Base-by-base conservation (phyloP, 2,113 vertebrate genomes). In the Gallinago undulata region DNA sequence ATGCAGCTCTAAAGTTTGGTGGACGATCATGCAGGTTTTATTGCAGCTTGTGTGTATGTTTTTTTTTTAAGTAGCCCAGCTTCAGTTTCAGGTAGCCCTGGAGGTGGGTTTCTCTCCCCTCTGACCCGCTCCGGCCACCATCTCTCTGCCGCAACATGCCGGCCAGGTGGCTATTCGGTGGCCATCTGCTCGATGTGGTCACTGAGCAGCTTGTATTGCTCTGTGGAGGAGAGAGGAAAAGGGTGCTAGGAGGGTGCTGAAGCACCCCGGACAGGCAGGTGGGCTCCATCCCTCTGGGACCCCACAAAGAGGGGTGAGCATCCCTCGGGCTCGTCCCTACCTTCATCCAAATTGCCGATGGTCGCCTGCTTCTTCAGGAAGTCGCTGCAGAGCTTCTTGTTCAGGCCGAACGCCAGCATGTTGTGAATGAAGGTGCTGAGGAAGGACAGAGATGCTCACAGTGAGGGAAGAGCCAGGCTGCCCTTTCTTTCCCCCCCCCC, bases 321-420 rank as follows among this genome's bases (percentile, higher is more conserved):
- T 2, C 11, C 64, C 43, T 30, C 1, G 0, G 12, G 8, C 15
- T 55, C 13, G 0, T 5, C 31, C 96, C 59, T 91, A 99, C 99
- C 99, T 98, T 99, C 98, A 15, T 99, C 99, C 92, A 99, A 96
- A 89, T 99, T 99, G 72, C 99, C 99, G 2, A 99, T 99, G 94
- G 99, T 98, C 0, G 99, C 99, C 96, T 99, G 99, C 95, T 99
- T 99, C 98, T 99, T 99, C 95, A 99, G 97, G 87, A 99, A 99
- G 94, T 99, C 99, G 0, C 98, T 98, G 97, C 99, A 99, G 79
- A 99, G 98, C 96, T 99, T 99, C 98, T 98, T 99, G 96, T 84
- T 99, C 87, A 99, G 97, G 10, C 99, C 99, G 1, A 99, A 99
- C 0, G 99, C 99, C 98, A 99, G 88, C 99, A 99, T 99, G 97